Base-by-base conservation (phyloP, 2,888 invertebrate genomes). In the Xestia sexstrigata region DNA sequence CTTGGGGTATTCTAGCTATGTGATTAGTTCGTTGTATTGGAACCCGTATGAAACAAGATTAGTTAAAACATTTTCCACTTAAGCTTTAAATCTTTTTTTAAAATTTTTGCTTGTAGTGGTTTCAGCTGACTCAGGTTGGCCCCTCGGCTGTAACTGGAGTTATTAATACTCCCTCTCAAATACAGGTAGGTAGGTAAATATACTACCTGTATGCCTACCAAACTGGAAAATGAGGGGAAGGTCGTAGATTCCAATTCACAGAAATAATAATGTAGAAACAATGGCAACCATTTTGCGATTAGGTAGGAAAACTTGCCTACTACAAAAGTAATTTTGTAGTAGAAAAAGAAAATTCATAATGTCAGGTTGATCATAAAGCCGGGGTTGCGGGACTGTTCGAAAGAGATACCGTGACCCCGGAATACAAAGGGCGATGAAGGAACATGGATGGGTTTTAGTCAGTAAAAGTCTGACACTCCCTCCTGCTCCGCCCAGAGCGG, bases 201-300 rank as follows among this genome's bases (percentile, higher is more conserved):
- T 8, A 2, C 23, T 49, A 49, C 49, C 8, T 26, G 15, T 30
- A 42, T 42, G 39, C 39, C 20, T 42, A 49, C 4, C n/a, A 47
- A 67, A 77, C 49, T 55, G 42, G 42, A 23, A 77, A 82, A 82
- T 70, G 26, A 71, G 15, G 13, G 55, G 35, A 81, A 55, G 39
- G 49, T 35, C 52, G 35, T 63, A 65, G 23, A 68, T 49, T 70
- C 52, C 35, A 76, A 55, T 66, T 60, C 20, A 15, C 35, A 11
- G 35, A 69, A 58, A 42, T 58, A 52, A 66, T 66, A 72, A n/a
- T 26, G 11, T 52, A 52, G 39, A 52, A 79, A 80, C 45, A 74
- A 47, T 13, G 73, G 13, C 30, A 47, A 45, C 62, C 23, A 52
- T n/a, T 0, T 35, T 55, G 11, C 30, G 8, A 17, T 23, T 35